Evolutionary conservation across 2,113 vertebrate species (phyloP).

Genomic region (Nerophis lumbriciformis): DNA sequence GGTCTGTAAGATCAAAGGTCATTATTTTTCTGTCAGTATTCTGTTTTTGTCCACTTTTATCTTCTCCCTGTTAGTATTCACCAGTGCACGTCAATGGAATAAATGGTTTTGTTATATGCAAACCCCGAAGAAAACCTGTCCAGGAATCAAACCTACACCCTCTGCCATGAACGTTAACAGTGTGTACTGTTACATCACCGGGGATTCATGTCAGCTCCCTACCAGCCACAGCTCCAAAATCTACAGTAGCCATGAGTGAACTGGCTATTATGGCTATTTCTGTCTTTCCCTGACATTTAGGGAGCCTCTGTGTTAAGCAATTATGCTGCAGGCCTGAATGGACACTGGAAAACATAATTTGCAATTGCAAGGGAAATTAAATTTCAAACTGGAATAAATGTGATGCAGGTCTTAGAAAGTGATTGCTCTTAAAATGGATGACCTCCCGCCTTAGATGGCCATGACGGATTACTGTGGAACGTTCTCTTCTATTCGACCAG

Average conservation of each 20-base stretch:
- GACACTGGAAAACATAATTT: conserved; percentile 10
- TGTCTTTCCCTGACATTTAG: conserved; percentile 13
- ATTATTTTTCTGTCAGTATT: neutral
- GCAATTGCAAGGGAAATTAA: conserved; percentile 14
- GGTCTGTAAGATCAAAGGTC: neutral
- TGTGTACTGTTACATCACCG: no score
- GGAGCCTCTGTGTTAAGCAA: conserved; percentile 10
- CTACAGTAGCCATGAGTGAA: conserved; percentile 9
- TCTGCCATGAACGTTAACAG: no score
- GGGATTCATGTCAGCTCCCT: neutral
- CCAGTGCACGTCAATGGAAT: no score
- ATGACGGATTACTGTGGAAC: conserved; percentile 28
- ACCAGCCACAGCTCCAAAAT: conserved; percentile 6
- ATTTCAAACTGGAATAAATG: conserved; percentile 15
- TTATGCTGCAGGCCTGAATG: conserved; percentile 13
- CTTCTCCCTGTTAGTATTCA: no score
- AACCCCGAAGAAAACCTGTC: no score
- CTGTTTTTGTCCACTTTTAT: no score
- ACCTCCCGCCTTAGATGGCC: conserved; percentile 30
- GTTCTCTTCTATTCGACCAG: conserved; percentile 12
- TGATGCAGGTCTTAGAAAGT: conserved; percentile 17
- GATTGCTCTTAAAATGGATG: conserved; percentile 41
- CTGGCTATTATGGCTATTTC: conserved; percentile 25
- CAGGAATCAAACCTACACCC: no score
- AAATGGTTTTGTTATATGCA: no score